Percentiles rank a stretch among this genome's conserved stretches.
Evolutionary conservation across 2,888 invertebrate genomes (phyloP).

Genomic region (Ceriagrion tenellum): DNA sequence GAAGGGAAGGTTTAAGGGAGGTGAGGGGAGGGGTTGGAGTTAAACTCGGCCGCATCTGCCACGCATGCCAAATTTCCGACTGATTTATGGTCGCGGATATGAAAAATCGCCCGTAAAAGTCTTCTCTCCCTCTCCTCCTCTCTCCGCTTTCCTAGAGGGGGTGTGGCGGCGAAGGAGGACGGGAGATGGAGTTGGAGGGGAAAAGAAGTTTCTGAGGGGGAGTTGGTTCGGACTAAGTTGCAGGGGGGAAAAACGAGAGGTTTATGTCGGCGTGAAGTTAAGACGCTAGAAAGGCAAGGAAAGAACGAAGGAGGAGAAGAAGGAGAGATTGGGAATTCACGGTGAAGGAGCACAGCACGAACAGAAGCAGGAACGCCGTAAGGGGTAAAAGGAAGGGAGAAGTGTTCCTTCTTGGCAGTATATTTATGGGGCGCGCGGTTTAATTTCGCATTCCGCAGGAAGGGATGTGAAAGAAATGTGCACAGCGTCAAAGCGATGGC

Average conservation of each 20-base stretch:
- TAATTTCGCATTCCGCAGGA: constrained; percentile 9
- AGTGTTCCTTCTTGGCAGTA: no score
- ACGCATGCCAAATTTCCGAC: constrained; percentile 58
- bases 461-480: background rate
- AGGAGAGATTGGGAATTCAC: no score
- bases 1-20: background rate
- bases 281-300: background rate
- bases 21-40: background rate
- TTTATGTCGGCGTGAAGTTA: constrained; percentile 11
- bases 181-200: background rate
- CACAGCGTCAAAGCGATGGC: background rate
- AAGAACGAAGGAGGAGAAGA: background rate
- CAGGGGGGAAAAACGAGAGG: background rate
- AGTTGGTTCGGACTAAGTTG: background rate
- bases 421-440: background rate
- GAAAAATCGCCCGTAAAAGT: constrained; percentile 40
- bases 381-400: background rate
- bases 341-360: background rate
- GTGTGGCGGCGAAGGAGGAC: background rate
- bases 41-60: constrained; percentile 55
- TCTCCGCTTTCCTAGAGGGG: background rate
- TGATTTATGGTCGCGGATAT: constrained; percentile 51
- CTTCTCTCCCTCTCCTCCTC: background rate
- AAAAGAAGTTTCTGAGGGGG: background rate
- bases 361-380: background rate